Conservation (phyloP, 1,140 invertebrate species). For the Chironomus tepperi region DNA sequence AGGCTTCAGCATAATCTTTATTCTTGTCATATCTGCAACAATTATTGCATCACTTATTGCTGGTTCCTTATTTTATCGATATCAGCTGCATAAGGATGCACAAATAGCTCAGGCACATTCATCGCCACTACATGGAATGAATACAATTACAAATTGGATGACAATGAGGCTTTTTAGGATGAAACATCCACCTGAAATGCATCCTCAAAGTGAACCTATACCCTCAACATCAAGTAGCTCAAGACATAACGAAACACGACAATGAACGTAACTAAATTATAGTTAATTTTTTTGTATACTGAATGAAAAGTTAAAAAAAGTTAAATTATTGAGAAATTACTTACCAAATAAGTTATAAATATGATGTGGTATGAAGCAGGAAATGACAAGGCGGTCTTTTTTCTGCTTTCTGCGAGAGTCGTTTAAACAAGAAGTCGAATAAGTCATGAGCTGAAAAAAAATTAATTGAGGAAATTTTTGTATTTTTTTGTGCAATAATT, state of each 20-base stretch:
- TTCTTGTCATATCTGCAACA: conserved; percentile 73
- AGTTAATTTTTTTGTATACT: conserved; percentile 15
- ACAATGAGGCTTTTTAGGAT: conserved; percentile 55
- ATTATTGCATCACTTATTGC: conserved; percentile 72
- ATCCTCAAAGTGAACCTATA: neutral
- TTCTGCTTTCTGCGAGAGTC: too few species aligned
- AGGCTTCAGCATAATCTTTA: conserved; percentile 79
- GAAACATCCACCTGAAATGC: conserved; percentile 39
- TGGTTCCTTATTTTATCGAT: conserved; percentile 61
- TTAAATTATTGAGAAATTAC: neutral
- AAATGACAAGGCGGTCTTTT: too few species aligned
- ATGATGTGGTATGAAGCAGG: too few species aligned
- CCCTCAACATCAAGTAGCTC: conserved; percentile 4
- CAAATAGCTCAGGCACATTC: conserved; percentile 40
- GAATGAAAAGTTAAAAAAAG: neutral
- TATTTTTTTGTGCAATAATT: conserved; percentile 24
- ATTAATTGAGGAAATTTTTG: neutral
- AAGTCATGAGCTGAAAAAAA: conserved; percentile 11
- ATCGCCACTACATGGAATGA: conserved; percentile 43
- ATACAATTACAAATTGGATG: conserved; percentile 61
- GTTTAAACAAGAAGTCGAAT: too few species aligned
- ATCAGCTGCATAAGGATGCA: conserved; percentile 63
- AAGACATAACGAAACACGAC: conserved; percentile 27
- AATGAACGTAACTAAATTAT: conserved; percentile 29
- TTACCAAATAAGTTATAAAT: conserved; percentile 2